Evolutionary conservation across 2,797 vertebrate species (phyloP).

Genomic region (Hemitrygon akajei): DNA sequence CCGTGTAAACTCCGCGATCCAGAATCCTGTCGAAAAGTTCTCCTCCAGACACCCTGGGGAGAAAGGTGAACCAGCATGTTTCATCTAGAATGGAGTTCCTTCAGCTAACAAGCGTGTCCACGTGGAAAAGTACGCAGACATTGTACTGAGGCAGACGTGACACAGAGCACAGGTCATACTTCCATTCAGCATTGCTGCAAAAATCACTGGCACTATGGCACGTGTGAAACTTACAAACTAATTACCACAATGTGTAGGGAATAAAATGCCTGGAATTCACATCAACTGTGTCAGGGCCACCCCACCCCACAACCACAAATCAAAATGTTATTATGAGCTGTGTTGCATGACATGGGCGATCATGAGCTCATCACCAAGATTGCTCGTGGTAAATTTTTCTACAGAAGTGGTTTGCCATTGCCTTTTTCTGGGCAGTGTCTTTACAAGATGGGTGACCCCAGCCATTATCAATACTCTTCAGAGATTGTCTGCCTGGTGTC

Average conservation of each 20-base stretch:
- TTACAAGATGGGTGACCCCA: too few relatives aligned
- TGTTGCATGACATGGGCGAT: too few relatives aligned
- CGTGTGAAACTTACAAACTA: too few relatives aligned
- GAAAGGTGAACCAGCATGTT: background rate
- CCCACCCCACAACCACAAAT: background rate
- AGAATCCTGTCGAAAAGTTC: slow-evolving; percentile 89
- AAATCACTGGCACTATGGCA: background rate
- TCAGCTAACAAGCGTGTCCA: too few relatives aligned
- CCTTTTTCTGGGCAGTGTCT: too few relatives aligned
- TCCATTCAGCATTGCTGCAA: background rate
- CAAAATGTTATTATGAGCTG: background rate
- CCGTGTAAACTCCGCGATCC: slow-evolving; percentile 80
- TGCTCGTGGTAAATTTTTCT: too few relatives aligned
- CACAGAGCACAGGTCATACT: background rate
- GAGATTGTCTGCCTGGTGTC: too few relatives aligned
- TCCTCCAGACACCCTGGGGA: slow-evolving; percentile 78
- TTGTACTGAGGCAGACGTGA: background rate
- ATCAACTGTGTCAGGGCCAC: background rate
- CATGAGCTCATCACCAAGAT: too few relatives aligned
- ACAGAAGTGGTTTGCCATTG: too few relatives aligned
- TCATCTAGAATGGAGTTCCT: background rate
- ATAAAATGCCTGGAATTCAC: background rate
- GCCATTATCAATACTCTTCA: too few relatives aligned
- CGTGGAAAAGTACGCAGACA: background rate
- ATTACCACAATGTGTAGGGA: background rate